A percentile compares a stretch with the other conserved stretches of the same genome.
phyloP scores from a whole-genome alignment of 2,888 invertebrate genomes.

The Drosophila robusta region DNA sequence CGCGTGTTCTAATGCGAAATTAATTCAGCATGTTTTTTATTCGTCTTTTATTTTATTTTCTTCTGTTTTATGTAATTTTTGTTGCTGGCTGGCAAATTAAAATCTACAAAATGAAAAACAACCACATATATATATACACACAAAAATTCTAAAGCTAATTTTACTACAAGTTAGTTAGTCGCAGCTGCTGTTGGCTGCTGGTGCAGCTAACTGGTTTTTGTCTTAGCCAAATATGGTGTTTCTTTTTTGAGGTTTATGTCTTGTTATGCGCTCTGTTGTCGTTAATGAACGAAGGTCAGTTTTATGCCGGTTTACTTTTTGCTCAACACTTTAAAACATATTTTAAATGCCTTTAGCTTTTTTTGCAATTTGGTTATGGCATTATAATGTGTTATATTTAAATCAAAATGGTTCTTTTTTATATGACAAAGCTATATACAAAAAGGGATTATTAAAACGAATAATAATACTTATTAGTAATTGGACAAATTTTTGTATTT shows the following conservation, averaged over 20 bases:
- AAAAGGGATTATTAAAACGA: no score
- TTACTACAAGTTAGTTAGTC: constrained; percentile 64
- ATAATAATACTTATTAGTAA: no score
- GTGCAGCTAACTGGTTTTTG: constrained; percentile 71
- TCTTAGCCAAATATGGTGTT: constrained; percentile 64
- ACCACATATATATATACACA: not conserved
- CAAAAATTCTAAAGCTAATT: constrained; percentile 67
- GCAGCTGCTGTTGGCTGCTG: constrained; percentile 35
- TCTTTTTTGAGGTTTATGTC: constrained; percentile 64
- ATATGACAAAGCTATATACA: not conserved
- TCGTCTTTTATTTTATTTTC: constrained; percentile 36
- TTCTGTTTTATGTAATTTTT: constrained; percentile 38
- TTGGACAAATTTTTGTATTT: no score
- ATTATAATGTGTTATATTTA: not conserved
- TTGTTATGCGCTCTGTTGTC: constrained; percentile 64
- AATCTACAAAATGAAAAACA: constrained; percentile 36
- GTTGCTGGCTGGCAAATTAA: constrained; percentile 37
- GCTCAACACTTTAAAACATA: constrained; percentile 1
- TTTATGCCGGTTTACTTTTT: constrained; percentile 47
- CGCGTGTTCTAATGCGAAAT: constrained; percentile 81
- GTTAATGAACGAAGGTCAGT: constrained; percentile 77
- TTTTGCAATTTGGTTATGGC: not conserved
- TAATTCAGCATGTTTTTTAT: constrained; percentile 65
- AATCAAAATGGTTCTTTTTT: not conserved
- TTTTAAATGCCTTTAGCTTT: not conserved